A percentile compares a stretch with the other conserved stretches of the same genome.
Conservation (phyloP, 2,113 vertebrate species). For the Eira barbara region DNA sequence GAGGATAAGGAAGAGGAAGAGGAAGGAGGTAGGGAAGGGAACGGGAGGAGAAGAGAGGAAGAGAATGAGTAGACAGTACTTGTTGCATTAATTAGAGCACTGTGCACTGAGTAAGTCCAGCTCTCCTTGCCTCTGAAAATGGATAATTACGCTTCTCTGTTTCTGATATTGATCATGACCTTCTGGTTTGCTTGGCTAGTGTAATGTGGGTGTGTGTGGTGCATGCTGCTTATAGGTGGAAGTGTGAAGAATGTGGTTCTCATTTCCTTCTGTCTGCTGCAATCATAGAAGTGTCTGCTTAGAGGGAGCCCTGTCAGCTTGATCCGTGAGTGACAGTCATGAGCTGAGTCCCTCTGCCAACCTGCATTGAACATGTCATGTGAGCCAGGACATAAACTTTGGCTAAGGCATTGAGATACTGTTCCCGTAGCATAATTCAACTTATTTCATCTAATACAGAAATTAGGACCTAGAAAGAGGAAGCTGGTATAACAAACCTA, state of each 20-base stretch:
- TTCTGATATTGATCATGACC: neutral
- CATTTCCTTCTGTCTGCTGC: neutral
- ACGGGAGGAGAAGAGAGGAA: neutral
- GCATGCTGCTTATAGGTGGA: neutral
- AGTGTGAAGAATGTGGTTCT: neutral
- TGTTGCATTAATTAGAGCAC: neutral
- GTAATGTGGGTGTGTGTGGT: neutral
- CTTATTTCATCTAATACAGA: neutral
- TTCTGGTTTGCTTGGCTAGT: neutral
- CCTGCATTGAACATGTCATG: neutral
- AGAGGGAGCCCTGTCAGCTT: neutral
- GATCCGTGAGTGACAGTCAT: neutral
- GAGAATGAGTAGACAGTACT: neutral
- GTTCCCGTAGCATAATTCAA: neutral
- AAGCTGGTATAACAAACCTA: neutral
- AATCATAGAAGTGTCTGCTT: neutral
- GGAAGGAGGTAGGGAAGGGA: too few relatives aligned
- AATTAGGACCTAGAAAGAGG: neutral
- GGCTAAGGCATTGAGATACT: neutral
- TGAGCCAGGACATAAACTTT: neutral
- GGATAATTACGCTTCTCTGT: accelerated
- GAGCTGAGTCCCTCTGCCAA: neutral
- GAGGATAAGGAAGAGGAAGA: neutral
- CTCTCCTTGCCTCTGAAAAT: neutral
- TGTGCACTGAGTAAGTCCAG: neutral